Base-by-base conservation (phyloP, 2,797 vertebrate species). In the Malurus splendens region DNA sequence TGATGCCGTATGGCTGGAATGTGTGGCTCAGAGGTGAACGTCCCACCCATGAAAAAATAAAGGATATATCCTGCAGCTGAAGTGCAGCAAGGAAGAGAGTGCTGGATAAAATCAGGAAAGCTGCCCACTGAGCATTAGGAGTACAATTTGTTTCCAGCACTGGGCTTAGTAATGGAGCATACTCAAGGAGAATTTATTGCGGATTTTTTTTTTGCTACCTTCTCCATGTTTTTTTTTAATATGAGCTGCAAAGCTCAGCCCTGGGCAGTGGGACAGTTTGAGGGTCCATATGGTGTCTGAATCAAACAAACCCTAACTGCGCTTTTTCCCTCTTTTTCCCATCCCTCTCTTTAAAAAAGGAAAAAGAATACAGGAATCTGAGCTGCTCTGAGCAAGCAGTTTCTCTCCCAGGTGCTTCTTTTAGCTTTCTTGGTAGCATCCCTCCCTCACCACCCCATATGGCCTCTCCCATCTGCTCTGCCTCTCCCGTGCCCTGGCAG, bases 391-490 rank as follows among this genome's bases (percentile, higher is more conserved):
- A 86, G 60, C 39, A 48, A 75, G 57, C 50, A 33, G 66, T 75
- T 80, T 80, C 61, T 60, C 54, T 77, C 72, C 57, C 61, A 71
- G 73, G 82, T 89, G 45, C 80, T 85, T 67, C 79, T 89, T 93
- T 64, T 33, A 56, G 54, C 75, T 50, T 67, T 80, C 65, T 60
- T 94, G 76, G 76, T 92, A 23, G 51, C 62, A 64, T 80, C 79
- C 57, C 66, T 93, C 59, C 50, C 70, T 93, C 66, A 41, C 7
- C 18, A 47, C 50, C 89, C 85, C 91, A 82, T 77, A 57, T 76
- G 57, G 68, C 76, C 80, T 92, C 51, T 90, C 73, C 86, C 87
- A 87, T 86, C 91, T 92, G 91, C 82, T 85, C 42, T 84, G 68
- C 39, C 55, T 68, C 39, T 84, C 28, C 10, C 0, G 0, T 84